Percentiles rank a stretch among this genome's conserved stretches.
phyloP scores from a whole-genome alignment of 2,888 invertebrate genomes.

The Nycteola revayana region DNA sequence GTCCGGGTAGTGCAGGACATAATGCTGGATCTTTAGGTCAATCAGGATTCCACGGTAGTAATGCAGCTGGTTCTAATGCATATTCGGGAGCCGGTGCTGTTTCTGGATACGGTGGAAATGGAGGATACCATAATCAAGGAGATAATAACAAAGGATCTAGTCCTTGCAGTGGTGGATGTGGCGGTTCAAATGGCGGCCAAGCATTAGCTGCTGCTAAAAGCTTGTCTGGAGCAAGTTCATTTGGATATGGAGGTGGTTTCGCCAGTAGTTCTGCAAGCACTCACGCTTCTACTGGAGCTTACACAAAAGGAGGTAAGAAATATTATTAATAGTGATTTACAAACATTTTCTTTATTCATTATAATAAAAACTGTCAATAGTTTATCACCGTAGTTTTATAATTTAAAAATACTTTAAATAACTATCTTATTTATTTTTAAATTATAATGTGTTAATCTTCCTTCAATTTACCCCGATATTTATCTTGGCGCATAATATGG shows the following conservation, averaged over 20 bases:
- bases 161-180: slow-evolving; percentile 48
- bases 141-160: slow-evolving; percentile 31
- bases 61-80: slow-evolving; percentile 35
- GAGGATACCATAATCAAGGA: slow-evolving; percentile 16
- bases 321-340: neutral
- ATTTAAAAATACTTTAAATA: too few relatives aligned
- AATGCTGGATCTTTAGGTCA: slow-evolving; percentile 7
- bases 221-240: slow-evolving; percentile 40
- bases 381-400: too few relatives aligned
- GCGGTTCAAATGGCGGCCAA: slow-evolving; percentile 20
- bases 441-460: too few relatives aligned
- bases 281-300: slow-evolving; percentile 57
- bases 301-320: slow-evolving; percentile 60
- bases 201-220: slow-evolving; percentile 48
- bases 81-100: slow-evolving; percentile 44
- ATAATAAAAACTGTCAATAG: too few relatives aligned
- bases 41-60: slow-evolving; percentile 15
- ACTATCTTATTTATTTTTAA: too few relatives aligned
- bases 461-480: too few relatives aligned
- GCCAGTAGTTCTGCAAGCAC: slow-evolving; percentile 64
- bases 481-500: too few relatives aligned
- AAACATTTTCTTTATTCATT: slow-evolving; percentile 1
- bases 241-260: slow-evolving; percentile 45
- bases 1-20: neutral
- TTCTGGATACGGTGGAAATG: slow-evolving; percentile 31